Evolutionary conservation across 2,888 invertebrate species (phyloP), one percentile per base, ranked within the genome.

Genomic region (Patella depressa): DNA sequence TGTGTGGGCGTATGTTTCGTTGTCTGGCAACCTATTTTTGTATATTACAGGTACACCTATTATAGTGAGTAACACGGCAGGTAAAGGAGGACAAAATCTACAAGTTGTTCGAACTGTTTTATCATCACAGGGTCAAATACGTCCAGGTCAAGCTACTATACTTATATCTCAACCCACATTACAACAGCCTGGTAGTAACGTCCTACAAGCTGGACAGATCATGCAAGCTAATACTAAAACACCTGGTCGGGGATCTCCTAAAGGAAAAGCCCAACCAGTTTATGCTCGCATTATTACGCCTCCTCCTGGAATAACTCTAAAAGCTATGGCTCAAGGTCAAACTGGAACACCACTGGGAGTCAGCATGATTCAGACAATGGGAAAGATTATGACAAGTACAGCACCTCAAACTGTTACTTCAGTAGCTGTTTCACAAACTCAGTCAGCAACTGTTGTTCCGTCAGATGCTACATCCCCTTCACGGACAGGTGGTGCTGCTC

Each of bases 211-310:
- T 5, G 82, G 79, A 65, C 88, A 88, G 80, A 79, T 88, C 17
- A 74, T 88, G 71, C 88, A 87, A 24, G 81, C 83, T n/a, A 81
- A 82, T 17, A 75, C 82, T 9, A 76, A 81, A 45, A 83, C 83
- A 19, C 72, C 81, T 17, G 88, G 85, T 53, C 83, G 87, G 69
- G 80, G 84, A 9, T 81, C 85, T n/a, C 85, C 84, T 24, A 87
- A 87, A 77, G 86, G 83, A 53, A 90, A 89, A 79, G 80, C 84
- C 9, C 88, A 86, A 53, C 89, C 90, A 3, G 88, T 90, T 79
- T 90, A 88, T 82, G 90, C 90, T 15, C 84, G 90, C 29, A 89
- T 90, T 71, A 90, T 90, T 59, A 88, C 88, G 11, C 90, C 90
- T 7, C 89, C 87, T 2, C 84, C 88, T 14, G 88, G 88, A 53